Evolutionary conservation across 2,797 vertebrate genomes (phyloP), one percentile per base, ranked within the genome.

Genomic region (Oryzias sinensis): DNA sequence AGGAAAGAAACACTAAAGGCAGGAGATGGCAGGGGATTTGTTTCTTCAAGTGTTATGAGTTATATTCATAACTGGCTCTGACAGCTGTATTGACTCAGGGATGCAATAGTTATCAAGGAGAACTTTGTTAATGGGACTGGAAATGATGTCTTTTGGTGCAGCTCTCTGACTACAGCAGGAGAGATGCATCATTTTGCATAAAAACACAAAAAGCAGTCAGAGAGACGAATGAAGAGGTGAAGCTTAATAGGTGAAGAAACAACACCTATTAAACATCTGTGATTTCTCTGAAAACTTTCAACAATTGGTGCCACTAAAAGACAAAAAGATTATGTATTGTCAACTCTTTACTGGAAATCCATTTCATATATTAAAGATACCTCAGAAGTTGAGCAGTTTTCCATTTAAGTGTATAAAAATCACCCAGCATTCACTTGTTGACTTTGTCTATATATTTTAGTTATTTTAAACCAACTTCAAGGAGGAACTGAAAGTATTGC

Each of bases 1-100:
- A 72, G 49, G 22, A 41, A 24, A 24, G 33, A 43, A 52, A 9
- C 22, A 6, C 53, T 33, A 9, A 14, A 40, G 22, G 6, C 27
- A 50, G 13, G 42, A 61, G 33, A 64, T 1, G 65, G 58, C 5
- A 29, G 45, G 5, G 0, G 20, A 13, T 45, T 37, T 41, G 52
- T 37, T 62, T 49, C 14, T 27, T 48, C 37, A 48, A 33, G 16
- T 49, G 45, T 25, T 49, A 29, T 43, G 41, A 24, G 13, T 40
- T 18, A 13, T 14, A 14, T 33, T 33, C 13, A 13, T 17, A 40
- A 18, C 6, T 14, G n/a, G 2, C n/a, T 15, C 1, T 6, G 16
- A 48, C 1, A 15, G 27, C 41, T 3, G 22, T 9, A 27, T 59
- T 16, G 3, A 11, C 1, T 14, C 0, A 2, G 3, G 18, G 8